Evolutionary conservation across 2,113 vertebrate genomes (phyloP).

Genomic region (Vombatus ursinus): DNA sequence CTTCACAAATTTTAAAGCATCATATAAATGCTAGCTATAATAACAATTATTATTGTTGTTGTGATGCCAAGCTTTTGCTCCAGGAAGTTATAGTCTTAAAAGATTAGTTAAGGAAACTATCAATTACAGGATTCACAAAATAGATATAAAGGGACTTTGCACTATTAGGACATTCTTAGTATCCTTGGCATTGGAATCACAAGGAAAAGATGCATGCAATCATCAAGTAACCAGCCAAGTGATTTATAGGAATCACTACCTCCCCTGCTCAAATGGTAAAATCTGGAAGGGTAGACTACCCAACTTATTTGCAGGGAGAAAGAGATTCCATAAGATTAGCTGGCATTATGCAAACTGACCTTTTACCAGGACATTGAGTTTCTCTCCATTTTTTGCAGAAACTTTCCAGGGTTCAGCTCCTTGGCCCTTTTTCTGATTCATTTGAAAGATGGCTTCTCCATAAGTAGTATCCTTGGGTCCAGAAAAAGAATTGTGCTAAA

Average conservation of each 20-base stretch:
- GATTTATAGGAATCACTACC: background rate
- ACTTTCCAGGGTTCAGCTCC: background rate
- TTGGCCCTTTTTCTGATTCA: background rate
- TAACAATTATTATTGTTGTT: background rate
- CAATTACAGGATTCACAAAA: background rate
- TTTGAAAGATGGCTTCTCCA: background rate
- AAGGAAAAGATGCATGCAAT: background rate
- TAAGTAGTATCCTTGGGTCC: background rate
- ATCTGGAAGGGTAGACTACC: background rate
- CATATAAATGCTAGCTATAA: background rate
- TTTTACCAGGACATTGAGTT: background rate
- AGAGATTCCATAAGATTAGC: background rate
- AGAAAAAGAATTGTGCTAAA: background rate
- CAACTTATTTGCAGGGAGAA: background rate
- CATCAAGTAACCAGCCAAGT: background rate
- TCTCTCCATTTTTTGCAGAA: background rate
- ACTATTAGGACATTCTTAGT: background rate
- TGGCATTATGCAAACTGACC: background rate
- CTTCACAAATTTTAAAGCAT: background rate
- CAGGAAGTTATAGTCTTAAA: background rate
- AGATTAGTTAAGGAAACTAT: background rate
- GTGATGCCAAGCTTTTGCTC: background rate
- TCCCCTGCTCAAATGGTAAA: background rate
- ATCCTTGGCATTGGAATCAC: background rate
- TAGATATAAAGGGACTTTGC: background rate